Percentiles rank a stretch among this genome's conserved stretches.
Conservation (phyloP, 2,113 vertebrate species). For the Trachemys scripta region DNA sequence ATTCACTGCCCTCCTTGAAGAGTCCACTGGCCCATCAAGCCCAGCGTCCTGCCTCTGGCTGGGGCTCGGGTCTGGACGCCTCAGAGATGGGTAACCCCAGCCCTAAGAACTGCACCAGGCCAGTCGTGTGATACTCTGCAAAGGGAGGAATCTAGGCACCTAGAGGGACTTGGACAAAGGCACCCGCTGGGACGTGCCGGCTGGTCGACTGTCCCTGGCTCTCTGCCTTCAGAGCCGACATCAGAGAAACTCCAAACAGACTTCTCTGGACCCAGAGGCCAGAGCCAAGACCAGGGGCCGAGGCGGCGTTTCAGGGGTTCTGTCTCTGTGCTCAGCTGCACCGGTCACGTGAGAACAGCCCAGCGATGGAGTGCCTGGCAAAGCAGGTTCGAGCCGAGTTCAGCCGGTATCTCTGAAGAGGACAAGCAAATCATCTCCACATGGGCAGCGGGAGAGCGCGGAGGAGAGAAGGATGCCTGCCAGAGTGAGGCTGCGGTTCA, state of each 20-base stretch:
- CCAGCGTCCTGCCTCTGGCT: background rate
- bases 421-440: conserved; percentile 39
- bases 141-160: background rate
- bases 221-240: fast-evolving
- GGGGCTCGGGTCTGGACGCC: too few species aligned
- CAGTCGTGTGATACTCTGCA: background rate
- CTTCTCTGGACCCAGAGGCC: background rate
- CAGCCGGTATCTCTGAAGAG: background rate
- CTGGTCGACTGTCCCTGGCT: background rate
- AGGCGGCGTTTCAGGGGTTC: background rate
- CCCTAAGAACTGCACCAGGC: background rate
- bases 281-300: fast-evolving
- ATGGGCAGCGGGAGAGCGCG: background rate
- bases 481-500: conserved; percentile 7
- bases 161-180: fast-evolving
- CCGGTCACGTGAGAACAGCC: background rate
- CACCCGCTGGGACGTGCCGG: fast-evolving
- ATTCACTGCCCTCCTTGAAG: background rate
- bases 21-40: fast-evolving
- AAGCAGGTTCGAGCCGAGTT: conserved; percentile 41
- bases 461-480: conserved; percentile 39
- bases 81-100: background rate
- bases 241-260: background rate
- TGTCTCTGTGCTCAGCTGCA: background rate
- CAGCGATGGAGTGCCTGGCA: background rate